A percentile compares a stretch with the other conserved stretches of the same genome.
Evolutionary conservation across 1,140 invertebrate genomes (phyloP).

Genomic region (Littorina saxatilis): DNA sequence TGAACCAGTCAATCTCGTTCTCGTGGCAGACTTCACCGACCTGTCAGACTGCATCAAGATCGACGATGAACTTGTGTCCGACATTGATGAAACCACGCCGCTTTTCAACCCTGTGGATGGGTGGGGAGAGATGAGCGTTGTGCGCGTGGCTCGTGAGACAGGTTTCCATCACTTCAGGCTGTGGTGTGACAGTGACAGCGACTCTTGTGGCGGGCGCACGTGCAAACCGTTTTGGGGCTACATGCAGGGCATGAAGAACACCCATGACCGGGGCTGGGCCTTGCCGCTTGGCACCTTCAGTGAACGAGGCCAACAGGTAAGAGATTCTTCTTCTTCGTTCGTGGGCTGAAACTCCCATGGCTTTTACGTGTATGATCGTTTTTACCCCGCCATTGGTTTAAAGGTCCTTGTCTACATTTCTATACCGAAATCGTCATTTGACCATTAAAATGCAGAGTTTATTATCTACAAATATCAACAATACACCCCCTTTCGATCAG

Average conservation of each 20-base stretch:
- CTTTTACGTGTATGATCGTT: too few species aligned
- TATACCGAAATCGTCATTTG: too few species aligned
- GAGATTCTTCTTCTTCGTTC: too few species aligned
- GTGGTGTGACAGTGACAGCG: too few species aligned
- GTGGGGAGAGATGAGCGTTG: neutral
- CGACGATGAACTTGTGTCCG: neutral
- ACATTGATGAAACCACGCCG: too few species aligned
- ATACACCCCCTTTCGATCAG: too few species aligned
- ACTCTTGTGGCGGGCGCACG: neutral
- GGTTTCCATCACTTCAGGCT: neutral
- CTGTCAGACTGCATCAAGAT: neutral
- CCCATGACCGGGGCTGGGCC: neutral
- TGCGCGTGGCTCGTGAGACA: neutral
- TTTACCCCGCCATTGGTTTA: too few species aligned
- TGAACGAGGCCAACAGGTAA: too few species aligned
- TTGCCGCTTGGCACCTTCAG: constrained; percentile 2
- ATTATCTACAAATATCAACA: too few species aligned
- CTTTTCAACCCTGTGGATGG: neutral
- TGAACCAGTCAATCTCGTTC: neutral
- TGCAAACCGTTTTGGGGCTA: neutral
- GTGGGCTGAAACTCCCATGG: too few species aligned
- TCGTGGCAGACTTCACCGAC: neutral
- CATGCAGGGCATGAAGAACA: neutral
- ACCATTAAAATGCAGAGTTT: too few species aligned
- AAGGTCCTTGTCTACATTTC: too few species aligned